Evolutionary conservation across 2,888 invertebrate species (phyloP), one percentile per base, ranked within the genome.

Genomic region (Gymnocheta viridis): DNA sequence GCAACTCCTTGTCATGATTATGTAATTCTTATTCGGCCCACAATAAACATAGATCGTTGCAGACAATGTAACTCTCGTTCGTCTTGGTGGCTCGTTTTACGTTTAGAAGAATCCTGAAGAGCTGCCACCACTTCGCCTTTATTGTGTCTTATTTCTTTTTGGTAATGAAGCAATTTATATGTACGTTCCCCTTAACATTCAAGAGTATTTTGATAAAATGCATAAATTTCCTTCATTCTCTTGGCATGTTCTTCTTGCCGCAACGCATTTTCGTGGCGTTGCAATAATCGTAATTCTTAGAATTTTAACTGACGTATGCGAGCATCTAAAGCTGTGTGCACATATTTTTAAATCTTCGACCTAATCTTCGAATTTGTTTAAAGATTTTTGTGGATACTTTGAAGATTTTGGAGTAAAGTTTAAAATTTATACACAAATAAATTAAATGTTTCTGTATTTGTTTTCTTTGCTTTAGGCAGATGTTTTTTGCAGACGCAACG

Each of bases 351-450:
- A 81, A 2, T 85, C 85, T 10, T 86, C 80, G 1, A 90, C 85
- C 81, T 90, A 89, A 14, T 87, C 86, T 67, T 91, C 92, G 88
- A 94, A 94, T 5, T 93, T 89, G 77, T 95, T 94, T 56, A 96
- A 93, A 82, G 95, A 94, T 79, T 95, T 94, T 90, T 94, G 95
- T 6, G 96, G 96, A 91, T 95, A 96, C 44, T 95, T 95, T 66
- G 94, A 93, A 90, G 96, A 96, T 85, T 95, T 94, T 44, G 96
- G 96, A 91, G n/a, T n/a, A n/a, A n/a, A n/a, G n/a, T n/a, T n/a
- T n/a, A n/a, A n/a, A n/a, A n/a, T n/a, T n/a, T n/a, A n/a, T n/a
- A n/a, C n/a, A n/a, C n/a, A n/a, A n/a, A n/a, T n/a, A n/a, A n/a
- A n/a, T n/a, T n/a, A n/a, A n/a, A n/a, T n/a, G n/a, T n/a, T n/a